phyloP scores from a whole-genome alignment of 2,113 vertebrate species.

The Melierax canorus region DNA sequence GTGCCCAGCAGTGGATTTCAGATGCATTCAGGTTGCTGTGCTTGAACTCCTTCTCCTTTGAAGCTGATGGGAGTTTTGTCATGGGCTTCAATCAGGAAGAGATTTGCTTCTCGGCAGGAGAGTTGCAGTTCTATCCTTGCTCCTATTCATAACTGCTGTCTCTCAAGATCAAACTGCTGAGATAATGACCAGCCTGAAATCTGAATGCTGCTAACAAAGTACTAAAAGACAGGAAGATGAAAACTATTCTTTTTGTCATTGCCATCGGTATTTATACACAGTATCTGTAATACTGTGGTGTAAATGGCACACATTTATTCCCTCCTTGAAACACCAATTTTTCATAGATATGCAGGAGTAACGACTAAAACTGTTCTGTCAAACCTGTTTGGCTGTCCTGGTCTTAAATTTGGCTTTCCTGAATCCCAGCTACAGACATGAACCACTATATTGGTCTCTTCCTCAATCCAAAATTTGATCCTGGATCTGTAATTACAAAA shows the following conservation, averaged over 20 bases:
- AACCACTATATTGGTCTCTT: neutral
- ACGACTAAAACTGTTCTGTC: neutral
- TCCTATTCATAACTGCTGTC: neutral
- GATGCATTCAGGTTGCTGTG: neutral
- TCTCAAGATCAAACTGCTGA: neutral
- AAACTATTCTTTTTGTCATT: neutral
- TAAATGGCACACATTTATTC: neutral
- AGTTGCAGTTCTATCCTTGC: neutral
- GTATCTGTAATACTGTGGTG: neutral
- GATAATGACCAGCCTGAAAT: conserved; percentile 23
- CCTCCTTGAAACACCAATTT: neutral
- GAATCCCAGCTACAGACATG: accelerated
- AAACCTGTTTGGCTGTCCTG: neutral
- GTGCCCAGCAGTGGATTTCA: neutral
- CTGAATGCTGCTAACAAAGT: neutral
- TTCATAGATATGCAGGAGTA: neutral
- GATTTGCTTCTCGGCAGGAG: neutral
- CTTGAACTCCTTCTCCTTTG: conserved; percentile 14
- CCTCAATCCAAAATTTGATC: neutral
- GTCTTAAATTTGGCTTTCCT: neutral
- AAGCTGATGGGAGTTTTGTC: conserved; percentile 2
- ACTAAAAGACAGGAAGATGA: neutral
- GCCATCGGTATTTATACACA: neutral
- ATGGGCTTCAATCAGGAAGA: neutral
- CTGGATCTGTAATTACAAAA: neutral